Evolutionary conservation across 2,113 vertebrate genomes (phyloP).

Genomic region (Marcusenius ussheri): DNA sequence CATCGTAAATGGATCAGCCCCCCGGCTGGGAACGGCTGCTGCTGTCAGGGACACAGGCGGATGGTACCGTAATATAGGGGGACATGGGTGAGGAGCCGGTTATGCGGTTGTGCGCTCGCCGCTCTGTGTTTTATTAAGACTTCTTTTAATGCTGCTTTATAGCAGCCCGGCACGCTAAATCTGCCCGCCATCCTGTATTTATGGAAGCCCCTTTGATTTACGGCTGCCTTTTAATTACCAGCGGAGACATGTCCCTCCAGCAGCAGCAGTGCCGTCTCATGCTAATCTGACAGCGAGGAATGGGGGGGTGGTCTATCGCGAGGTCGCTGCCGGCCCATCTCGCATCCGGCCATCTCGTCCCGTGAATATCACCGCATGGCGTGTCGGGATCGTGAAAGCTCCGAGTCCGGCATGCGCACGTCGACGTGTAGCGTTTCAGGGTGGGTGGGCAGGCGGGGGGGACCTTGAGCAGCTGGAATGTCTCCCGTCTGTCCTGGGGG

Average conservation of each 20-base stretch:
- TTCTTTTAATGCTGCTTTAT: slow-evolving; percentile 23
- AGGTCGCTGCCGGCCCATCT: background rate
- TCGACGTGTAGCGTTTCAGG: background rate
- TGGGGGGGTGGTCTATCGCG: background rate
- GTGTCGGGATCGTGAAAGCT: background rate
- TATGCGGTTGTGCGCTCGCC: background rate
- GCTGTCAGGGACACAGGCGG: slow-evolving; percentile 14
- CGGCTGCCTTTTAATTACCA: slow-evolving; percentile 18
- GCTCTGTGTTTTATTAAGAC: slow-evolving; percentile 22
- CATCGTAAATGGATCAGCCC: background rate
- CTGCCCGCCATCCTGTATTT: slow-evolving; percentile 21
- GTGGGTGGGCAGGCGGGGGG: background rate
- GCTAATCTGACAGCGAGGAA: background rate
- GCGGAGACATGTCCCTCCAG: background rate
- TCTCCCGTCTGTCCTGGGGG: background rate
- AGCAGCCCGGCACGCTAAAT: slow-evolving; percentile 5
- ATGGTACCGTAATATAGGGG: slow-evolving; percentile 12
- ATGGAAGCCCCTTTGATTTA: slow-evolving; percentile 17
- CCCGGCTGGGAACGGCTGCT: background rate
- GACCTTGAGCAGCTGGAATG: background rate
- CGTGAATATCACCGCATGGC: background rate
- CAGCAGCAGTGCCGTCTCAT: background rate
- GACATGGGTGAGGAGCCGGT: slow-evolving; percentile 12
- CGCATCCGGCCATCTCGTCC: background rate
- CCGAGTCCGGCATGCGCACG: background rate